These are phyloP conservation scores for Psittacula cyanocephala DNA, from an alignment of 2,113 vertebrate genomes.

Conservation along the genomic window DNA sequence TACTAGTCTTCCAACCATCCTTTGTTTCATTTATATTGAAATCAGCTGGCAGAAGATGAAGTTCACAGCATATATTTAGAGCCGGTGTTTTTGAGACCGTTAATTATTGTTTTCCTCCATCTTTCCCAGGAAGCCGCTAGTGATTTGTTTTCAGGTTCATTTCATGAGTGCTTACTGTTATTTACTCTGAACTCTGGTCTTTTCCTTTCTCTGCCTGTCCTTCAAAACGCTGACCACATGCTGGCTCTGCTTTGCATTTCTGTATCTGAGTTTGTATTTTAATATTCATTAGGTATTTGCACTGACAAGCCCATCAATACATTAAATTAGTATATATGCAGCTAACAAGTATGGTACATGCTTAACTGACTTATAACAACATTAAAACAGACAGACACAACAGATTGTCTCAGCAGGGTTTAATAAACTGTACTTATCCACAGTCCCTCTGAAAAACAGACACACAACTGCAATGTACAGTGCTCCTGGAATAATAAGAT, in stretches of 20 bases:
- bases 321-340: conserved; percentile 56
- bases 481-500: conserved; percentile 27
- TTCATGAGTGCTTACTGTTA: conserved; percentile 47
- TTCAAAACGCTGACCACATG: conserved; percentile 49
- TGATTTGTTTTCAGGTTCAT: conserved; percentile 49
- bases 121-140: not conserved
- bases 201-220: conserved; percentile 48
- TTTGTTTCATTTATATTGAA: conserved; percentile 53
- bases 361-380: conserved; percentile 52
- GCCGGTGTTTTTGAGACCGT: not conserved
- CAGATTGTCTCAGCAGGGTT: conserved; percentile 60
- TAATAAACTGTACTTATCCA: conserved; percentile 61
- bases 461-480: not conserved
- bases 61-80: conserved; percentile 43
- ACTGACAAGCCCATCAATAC: conserved; percentile 59
- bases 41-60: conserved; percentile 32
- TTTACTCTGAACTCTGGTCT: conserved; percentile 36
- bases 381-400: conserved; percentile 61
- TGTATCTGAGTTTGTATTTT: conserved; percentile 48
- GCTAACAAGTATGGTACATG: conserved; percentile 54
- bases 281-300: conserved; percentile 60
- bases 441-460: conserved; percentile 46
- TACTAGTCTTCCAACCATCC: not conserved
- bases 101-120: conserved; percentile 36
- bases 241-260: conserved; percentile 58